These are phyloP conservation scores for Odontomyia ornata DNA, from an alignment of 2,888 invertebrate species.

Conservation along the genomic window DNA sequence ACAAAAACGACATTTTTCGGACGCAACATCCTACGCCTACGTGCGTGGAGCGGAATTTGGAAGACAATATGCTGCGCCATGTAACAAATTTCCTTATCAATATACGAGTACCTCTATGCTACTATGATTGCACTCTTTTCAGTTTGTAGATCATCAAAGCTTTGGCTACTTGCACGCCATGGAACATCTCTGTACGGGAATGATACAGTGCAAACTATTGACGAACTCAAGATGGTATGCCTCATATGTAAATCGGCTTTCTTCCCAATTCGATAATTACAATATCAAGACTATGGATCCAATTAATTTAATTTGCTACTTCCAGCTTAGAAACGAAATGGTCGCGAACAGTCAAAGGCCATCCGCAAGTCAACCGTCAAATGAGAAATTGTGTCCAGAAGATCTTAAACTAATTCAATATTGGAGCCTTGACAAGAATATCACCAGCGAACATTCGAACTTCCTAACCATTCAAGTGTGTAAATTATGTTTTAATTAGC, in stretches of 20 bases:
- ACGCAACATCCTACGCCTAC: slow-evolving; percentile 81
- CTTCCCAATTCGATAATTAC: slow-evolving; percentile 10
- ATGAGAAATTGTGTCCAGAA: slow-evolving; percentile 71
- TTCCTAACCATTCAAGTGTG: slow-evolving; percentile 67
- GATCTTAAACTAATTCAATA: slow-evolving; percentile 73
- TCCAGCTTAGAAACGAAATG: slow-evolving; percentile 67
- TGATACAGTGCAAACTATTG: slow-evolving; percentile 67
- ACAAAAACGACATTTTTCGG: slow-evolving; percentile 68
- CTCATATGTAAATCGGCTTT: slow-evolving; percentile 1
- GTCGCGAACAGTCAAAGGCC: slow-evolving; percentile 70
- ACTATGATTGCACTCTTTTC: slow-evolving; percentile 42
- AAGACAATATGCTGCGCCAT: slow-evolving; percentile 38
- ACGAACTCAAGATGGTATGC: slow-evolving; percentile 67
- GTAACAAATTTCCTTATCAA: neutral
- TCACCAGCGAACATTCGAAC: slow-evolving; percentile 69
- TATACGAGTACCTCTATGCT: neutral
- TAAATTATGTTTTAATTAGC: slow-evolving; percentile 25
- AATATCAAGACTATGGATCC: neutral
- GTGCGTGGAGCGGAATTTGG: slow-evolving; percentile 61
- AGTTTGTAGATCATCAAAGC: slow-evolving; percentile 77
- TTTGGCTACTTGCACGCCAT: slow-evolving; percentile 77
- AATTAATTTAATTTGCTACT: slow-evolving; percentile 40
- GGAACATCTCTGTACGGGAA: slow-evolving; percentile 75
- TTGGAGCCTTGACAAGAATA: slow-evolving; percentile 74
- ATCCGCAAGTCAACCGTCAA: slow-evolving; percentile 62